Evolutionary conservation across 2,113 vertebrate species (phyloP), one percentile per base, ranked within the genome.

Genomic region (Rhinopomastus cyanomelas): DNA sequence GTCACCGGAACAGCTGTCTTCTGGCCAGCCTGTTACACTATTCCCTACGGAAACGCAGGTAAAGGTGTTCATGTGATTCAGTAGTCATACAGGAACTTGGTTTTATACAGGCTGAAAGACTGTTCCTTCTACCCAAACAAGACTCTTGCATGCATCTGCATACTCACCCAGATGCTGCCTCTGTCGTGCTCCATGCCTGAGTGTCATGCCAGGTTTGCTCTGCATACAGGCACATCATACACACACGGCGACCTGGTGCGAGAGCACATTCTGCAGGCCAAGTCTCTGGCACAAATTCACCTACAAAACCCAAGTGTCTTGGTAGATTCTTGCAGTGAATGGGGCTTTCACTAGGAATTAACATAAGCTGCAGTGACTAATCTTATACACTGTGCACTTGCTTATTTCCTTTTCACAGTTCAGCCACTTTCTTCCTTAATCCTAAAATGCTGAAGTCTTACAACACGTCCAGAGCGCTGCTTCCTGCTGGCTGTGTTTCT

Each of bases 291-390:
- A 75, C 84, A 90, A 95, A 92, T 76, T 92, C 87, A 78, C 59
- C 52, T 69, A 87, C 39, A 92, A 96, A 96, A 86, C 93, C 92
- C 87, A 92, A 93, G 61, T 46, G 53, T 59, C 49, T 68, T 67
- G 87, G 74, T 90, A 22, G 0, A 51, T 87, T 88, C 87, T 75
- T 94, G 89, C 88, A 93, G 95, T 92, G 85, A 95, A 93, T 85
- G 5, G 59, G 93, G 86, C 75, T 96, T 96, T 96, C 83, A 91
- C 74, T 94, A 90, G 74, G 93, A 94, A 95, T 95, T 96, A 97
- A 87, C 55, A 11, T 85, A 92, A 96, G 87, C 82, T 91, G 87
- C 72, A 87, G 81, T 32, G 65, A 90, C 48, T 92, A 87, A 89
- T 95, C 88, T 92, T 72, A 86, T 26, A 85, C 67, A 93, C 69